These are phyloP conservation scores for Coccyzus lansbergi DNA, from an alignment of 2,797 vertebrate genomes.

Conservation along the genomic window DNA sequence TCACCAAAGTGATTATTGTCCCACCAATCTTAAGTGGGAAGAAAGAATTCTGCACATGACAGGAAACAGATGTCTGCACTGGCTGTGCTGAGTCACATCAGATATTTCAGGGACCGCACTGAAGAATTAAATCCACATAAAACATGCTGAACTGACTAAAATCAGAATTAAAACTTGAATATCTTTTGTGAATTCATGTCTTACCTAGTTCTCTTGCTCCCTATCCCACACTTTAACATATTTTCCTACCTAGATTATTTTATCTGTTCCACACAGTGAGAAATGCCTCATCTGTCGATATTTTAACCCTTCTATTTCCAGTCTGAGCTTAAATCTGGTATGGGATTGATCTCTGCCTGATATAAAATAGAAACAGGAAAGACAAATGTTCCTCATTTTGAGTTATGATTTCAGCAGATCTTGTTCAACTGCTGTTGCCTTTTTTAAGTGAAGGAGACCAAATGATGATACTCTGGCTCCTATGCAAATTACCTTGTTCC, in stretches of 20 bases:
- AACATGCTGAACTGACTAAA: background rate
- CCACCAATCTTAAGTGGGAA: background rate
- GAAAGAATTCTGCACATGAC: background rate
- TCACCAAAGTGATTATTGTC: background rate
- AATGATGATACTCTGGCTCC: background rate
- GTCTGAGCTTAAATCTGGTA: background rate
- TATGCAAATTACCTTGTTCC: background rate
- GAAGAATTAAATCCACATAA: background rate
- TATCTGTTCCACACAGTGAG: background rate
- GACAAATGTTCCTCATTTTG: background rate
- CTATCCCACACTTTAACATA: background rate
- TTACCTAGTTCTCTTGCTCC: background rate
- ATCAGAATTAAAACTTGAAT: background rate
- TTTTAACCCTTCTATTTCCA: background rate
- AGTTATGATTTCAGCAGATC: background rate
- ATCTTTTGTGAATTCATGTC: background rate
- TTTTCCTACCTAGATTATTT: background rate
- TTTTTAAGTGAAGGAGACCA: background rate
- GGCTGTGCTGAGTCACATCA: background rate
- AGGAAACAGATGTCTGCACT: background rate
- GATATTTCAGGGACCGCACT: background rate
- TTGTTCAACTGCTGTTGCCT: background rate
- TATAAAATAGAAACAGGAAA: background rate
- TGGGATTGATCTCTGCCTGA: background rate
- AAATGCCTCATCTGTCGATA: background rate